Evolutionary conservation across 2,888 invertebrate species (phyloP).

Genomic region (Diarsia brunnea): DNA sequence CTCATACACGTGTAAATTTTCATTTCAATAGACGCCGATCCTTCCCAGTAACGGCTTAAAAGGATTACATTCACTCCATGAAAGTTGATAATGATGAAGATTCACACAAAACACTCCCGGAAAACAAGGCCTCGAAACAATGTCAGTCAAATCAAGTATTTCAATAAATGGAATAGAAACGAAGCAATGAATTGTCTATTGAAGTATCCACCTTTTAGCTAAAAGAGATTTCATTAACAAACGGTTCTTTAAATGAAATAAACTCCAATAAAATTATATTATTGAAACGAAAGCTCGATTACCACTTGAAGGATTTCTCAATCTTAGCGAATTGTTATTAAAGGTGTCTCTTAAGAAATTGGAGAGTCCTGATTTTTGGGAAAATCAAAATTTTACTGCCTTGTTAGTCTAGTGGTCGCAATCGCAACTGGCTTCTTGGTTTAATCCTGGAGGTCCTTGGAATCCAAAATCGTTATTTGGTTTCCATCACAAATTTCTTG

Average conservation of each 20-base stretch:
- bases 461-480: too few relatives aligned
- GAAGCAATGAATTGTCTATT: slow-evolving; percentile 6
- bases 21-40: neutral
- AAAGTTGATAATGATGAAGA: neutral
- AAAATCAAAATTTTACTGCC: neutral
- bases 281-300: slow-evolving; percentile 22
- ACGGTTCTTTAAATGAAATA: slow-evolving; percentile 11
- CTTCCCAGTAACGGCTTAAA: neutral
- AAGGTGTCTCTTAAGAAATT: slow-evolving; percentile 16
- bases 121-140: neutral
- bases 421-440: too few relatives aligned
- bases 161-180: slow-evolving; percentile 4
- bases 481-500: too few relatives aligned
- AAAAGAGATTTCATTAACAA: slow-evolving; percentile 9
- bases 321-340: neutral
- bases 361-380: neutral
- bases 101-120: slow-evolving; percentile 2
- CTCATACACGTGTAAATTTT: neutral
- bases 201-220: neutral
- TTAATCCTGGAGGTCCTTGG: too few relatives aligned
- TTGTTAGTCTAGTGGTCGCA: too few relatives aligned
- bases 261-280: slow-evolving; percentile 21
- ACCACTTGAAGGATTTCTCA: slow-evolving; percentile 18
- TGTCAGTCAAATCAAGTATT: slow-evolving; percentile 14
- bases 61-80: neutral